A percentile compares a stretch with the other conserved stretches of the same genome.
These are phyloP conservation scores for Chelidonichthys spinosus DNA, from an alignment of 2,797 vertebrate genomes.

Conservation along the genomic window DNA sequence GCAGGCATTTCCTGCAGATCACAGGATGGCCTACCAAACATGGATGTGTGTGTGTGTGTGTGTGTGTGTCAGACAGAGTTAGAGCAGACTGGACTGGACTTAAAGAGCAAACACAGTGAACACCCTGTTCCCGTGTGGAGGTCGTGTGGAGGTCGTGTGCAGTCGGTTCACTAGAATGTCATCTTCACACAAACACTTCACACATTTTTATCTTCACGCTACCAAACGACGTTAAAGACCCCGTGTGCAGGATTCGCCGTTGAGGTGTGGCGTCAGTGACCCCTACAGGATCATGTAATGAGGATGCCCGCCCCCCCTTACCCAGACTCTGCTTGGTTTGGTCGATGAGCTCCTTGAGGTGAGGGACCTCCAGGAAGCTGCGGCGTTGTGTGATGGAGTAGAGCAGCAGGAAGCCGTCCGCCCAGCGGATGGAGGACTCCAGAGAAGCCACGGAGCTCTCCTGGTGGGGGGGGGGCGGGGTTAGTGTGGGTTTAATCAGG, in stretches of 20 bases:
- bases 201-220: not conserved
- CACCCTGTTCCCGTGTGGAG: conserved; percentile 35
- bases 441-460: conserved; percentile 69
- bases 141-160: too few relatives aligned
- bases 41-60: conserved; percentile 27
- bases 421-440: conserved; percentile 83
- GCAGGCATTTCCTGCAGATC: conserved; percentile 22
- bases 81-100: conserved; percentile 37
- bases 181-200: not conserved
- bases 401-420: conserved; percentile 84
- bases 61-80: conserved; percentile 24
- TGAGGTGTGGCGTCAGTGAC: too few relatives aligned
- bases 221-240: not conserved
- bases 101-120: conserved; percentile 35
- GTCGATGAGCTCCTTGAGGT: conserved; percentile 82
- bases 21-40: conserved; percentile 46
- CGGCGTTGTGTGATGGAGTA: conserved; percentile 83
- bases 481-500: too few relatives aligned
- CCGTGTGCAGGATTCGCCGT: not conserved
- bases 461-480: conserved; percentile 34
- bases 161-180: not conserved
- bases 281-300: too few relatives aligned
- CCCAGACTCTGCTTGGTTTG: conserved; percentile 82
- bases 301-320: conserved; percentile 28
- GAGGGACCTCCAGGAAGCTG: conserved; percentile 81